Conservation (phyloP, 1,140 invertebrate species). For the Achatina immaculata region DNA sequence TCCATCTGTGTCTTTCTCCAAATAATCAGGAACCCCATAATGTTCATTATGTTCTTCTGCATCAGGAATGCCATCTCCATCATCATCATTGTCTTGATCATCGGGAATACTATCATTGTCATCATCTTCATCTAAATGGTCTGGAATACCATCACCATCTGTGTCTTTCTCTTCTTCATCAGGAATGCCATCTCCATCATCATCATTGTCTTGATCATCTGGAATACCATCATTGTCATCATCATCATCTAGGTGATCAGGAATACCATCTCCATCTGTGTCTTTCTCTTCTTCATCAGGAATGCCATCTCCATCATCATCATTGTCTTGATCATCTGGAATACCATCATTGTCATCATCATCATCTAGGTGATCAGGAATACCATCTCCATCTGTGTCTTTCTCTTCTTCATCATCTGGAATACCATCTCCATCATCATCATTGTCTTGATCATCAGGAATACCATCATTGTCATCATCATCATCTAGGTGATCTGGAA, state of each 20-base stretch:
- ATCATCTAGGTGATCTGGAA: constrained; percentile 15
- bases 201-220: constrained; percentile 45
- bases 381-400: constrained; percentile 59
- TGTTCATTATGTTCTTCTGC: constrained; percentile 48
- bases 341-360: neutral
- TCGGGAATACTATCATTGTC: constrained; percentile 61
- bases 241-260: constrained; percentile 34
- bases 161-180: constrained; percentile 9
- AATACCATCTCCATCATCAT: constrained; percentile 27
- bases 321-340: constrained; percentile 7
- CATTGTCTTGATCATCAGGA: constrained; percentile 39
- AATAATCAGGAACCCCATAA: constrained; percentile 8
- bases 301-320: constrained; percentile 57
- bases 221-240: constrained; percentile 53
- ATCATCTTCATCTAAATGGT: constrained; percentile 19
- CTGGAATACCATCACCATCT: constrained; percentile 29
- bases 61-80: constrained; percentile 33
- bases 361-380: constrained; percentile 57
- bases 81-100: constrained; percentile 57
- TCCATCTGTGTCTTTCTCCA: neutral
- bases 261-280: constrained; percentile 28
- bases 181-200: constrained; percentile 26
- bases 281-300: constrained; percentile 18
- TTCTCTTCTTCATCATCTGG: constrained; percentile 28
- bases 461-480: constrained; percentile 54